Conservation (phyloP, 2,888 invertebrate species). For the Thalpophila matura region DNA sequence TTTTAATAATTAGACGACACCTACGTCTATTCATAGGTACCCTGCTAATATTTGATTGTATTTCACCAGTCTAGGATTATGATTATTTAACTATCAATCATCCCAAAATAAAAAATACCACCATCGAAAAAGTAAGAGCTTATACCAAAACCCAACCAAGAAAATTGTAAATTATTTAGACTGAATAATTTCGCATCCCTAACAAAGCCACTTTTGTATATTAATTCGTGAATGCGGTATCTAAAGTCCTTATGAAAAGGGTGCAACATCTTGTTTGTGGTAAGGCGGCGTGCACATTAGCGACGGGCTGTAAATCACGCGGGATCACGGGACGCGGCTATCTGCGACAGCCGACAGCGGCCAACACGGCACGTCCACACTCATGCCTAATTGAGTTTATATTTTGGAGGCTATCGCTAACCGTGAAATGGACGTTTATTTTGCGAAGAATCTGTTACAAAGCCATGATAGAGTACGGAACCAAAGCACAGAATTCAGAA, state of each 20-base stretch:
- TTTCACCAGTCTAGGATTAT: too few species aligned
- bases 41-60: too few species aligned
- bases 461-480: too few species aligned
- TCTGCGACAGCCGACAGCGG: slow-evolving; percentile 71
- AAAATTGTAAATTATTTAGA: slow-evolving; percentile 21
- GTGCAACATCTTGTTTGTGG: slow-evolving; percentile 64
- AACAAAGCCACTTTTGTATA: slow-evolving; percentile 48
- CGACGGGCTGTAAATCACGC: slow-evolving; percentile 79
- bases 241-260: slow-evolving; percentile 63
- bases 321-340: slow-evolving; percentile 79
- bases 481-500: neutral
- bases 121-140: neutral
- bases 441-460: neutral
- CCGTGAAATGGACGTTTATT: too few species aligned
- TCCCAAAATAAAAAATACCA: too few species aligned
- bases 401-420: slow-evolving; percentile 10
- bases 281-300: slow-evolving; percentile 75
- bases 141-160: too few species aligned
- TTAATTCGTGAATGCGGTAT: slow-evolving; percentile 55
- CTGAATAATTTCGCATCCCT: slow-evolving; percentile 11
- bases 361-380: slow-evolving; percentile 39
- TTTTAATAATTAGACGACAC: neutral
- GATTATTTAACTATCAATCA: too few species aligned
- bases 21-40: neutral
- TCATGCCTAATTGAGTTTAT: slow-evolving; percentile 59